Base-by-base conservation (phyloP, 2,797 vertebrate species). In the Chaunax sp. region DNA sequence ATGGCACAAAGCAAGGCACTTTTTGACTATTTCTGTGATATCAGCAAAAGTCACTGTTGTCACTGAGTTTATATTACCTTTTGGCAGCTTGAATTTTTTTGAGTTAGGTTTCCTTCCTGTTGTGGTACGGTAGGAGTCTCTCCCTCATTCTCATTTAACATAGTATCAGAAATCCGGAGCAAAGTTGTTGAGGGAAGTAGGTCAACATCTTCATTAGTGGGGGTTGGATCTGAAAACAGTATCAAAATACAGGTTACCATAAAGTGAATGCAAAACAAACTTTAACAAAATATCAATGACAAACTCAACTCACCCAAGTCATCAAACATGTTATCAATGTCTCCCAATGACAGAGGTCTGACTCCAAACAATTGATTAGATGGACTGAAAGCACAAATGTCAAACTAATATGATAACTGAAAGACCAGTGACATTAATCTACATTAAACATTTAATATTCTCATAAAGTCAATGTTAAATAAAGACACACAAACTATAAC, bases 291-390 rank as follows among this genome's bases (percentile, higher is more conserved):
- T 43, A 18, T 13, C 5, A 41, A 41, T 3, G 16, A 5, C 5
- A 43, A 4, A 64, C 37, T 46, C 13, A 66, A 80, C 83, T 86
- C 62, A 94, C 92, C 91, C n/a, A 92, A 35, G 63, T 91, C 90
- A 75, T 93, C 91, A 77, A 94, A 93, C 25, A 92, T 77, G 40
- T 22, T 77, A 38, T 93, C 92, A 40, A 92, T 47, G 25, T 91
- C 88, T 50, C 23, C 66, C n/a, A 89, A 3, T 70, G 62, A 75
- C 54, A 73, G 15, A 0, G 28, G 33, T 35, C 18, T n/a, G 3
- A 11, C 38, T 56, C 3, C 68, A 55, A 25, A 1, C 78, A 68
- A 85, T 37, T 74, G 15, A 46, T 72, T 54, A 20, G 43, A 7
- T 22, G 50, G 5, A 55, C 94, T 94, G 55, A 64, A 87, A 87